A percentile compares a stretch with the other conserved stretches of the same genome.
These are phyloP conservation scores for Thumatha senex DNA, from an alignment of 2,888 invertebrate species.

Conservation along the genomic window DNA sequence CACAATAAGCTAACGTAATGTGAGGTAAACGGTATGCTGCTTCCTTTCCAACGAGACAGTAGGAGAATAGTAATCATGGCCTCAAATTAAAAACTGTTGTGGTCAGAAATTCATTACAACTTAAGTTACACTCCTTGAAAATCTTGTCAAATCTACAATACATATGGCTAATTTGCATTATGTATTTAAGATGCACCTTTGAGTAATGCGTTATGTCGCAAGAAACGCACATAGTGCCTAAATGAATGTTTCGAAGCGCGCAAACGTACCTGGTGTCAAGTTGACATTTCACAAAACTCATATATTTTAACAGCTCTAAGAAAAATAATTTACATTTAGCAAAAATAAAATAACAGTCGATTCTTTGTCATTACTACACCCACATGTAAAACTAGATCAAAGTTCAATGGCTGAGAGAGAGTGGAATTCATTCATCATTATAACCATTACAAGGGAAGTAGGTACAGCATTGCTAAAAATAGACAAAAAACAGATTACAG, in stretches of 20 bases:
- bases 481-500: conserved; percentile 55
- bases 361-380: conserved; percentile 63
- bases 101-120: conserved; percentile 15
- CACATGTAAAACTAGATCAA: conserved; percentile 70
- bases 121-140: conserved; percentile 9
- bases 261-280: conserved; percentile 11
- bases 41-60: conserved; percentile 59
- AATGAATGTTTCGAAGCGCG: conserved; percentile 7
- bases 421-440: conserved; percentile 75
- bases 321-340: conserved; percentile 28
- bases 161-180: conserved; percentile 9
- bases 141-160: background rate
- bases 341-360: conserved; percentile 41
- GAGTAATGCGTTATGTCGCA: conserved; percentile 5
- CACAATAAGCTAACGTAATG: conserved; percentile 69
- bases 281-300: conserved; percentile 13
- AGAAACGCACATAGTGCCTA: conserved; percentile 13
- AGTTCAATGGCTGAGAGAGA: conserved; percentile 74
- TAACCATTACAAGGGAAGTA: conserved; percentile 67
- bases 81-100: conserved; percentile 43
- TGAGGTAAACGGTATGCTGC: conserved; percentile 69
- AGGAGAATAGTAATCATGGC: conserved; percentile 61
- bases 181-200: conserved; percentile 7
- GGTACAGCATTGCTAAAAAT: conserved; percentile 49
- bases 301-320: conserved; percentile 20